These are phyloP conservation scores for Gouania willdenowi DNA, from an alignment of 2,797 vertebrate genomes.

Conservation along the genomic window DNA sequence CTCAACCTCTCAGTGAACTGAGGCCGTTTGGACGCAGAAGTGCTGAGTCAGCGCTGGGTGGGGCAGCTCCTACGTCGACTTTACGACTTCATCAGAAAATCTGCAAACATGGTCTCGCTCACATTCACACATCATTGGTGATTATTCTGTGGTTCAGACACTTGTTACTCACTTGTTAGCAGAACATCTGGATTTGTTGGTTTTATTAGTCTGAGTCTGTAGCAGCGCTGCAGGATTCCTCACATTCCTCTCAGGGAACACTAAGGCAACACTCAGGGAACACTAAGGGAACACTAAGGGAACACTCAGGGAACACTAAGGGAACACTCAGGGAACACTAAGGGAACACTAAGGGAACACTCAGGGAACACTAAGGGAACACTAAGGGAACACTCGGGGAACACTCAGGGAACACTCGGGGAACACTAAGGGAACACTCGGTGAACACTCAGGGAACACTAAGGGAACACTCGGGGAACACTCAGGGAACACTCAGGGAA, in stretches of 20 bases:
- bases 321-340: too few species aligned
- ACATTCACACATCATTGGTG: slow-evolving; percentile 42
- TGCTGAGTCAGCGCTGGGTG: slow-evolving; percentile 65
- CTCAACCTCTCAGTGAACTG: slow-evolving; percentile 67
- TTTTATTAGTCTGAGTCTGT: slow-evolving; percentile 42
- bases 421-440: too few species aligned
- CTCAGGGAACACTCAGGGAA: too few species aligned
- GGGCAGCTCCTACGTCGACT: slow-evolving; percentile 38
- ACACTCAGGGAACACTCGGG: too few species aligned
- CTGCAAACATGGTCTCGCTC: slow-evolving; percentile 37
- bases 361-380: too few species aligned
- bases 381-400: too few species aligned
- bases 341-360: too few species aligned
- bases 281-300: slow-evolving; percentile 54
- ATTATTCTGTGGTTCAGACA: slow-evolving; percentile 34
- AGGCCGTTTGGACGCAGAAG: slow-evolving; percentile 57
- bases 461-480: too few species aligned
- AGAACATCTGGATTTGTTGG: too few species aligned
- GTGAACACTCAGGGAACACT: too few species aligned
- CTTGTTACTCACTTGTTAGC: too few species aligned
- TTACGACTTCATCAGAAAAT: slow-evolving; percentile 34
- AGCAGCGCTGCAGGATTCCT: slow-evolving; percentile 48
- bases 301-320: too few species aligned
- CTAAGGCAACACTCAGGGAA: slow-evolving; percentile 53
- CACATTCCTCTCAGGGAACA: slow-evolving; percentile 45